Percentiles rank a stretch among this genome's conserved stretches.
These are phyloP conservation scores for Charanyca ferruginea DNA, from an alignment of 2,888 invertebrate species.

Conservation along the genomic window DNA sequence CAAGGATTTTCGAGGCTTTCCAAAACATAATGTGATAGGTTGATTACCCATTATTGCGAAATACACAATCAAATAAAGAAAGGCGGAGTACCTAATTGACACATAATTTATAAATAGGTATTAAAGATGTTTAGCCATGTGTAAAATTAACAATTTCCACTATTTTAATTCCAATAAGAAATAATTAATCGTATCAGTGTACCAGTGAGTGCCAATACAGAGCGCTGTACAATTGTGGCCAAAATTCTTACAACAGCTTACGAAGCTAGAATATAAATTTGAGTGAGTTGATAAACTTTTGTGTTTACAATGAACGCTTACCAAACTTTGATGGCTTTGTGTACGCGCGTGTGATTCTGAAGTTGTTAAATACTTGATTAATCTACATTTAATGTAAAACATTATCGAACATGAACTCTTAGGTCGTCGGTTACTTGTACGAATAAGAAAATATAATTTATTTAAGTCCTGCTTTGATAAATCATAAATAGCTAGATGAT, in stretches of 20 bases:
- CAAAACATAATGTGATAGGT: no score
- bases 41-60: no score
- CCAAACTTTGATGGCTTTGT: slow-evolving; percentile 6
- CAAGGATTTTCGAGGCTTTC: no score
- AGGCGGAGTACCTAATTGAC: no score
- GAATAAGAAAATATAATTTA: not conserved
- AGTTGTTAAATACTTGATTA: slow-evolving; percentile 23
- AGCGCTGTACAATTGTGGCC: slow-evolving; percentile 6
- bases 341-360: slow-evolving; percentile 13
- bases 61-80: no score
- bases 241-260: slow-evolving; percentile 17
- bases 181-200: slow-evolving; percentile 15
- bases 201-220: slow-evolving; percentile 18
- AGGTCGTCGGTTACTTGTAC: not conserved
- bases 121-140: no score
- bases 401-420: not conserved
- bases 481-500: no score
- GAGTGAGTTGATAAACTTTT: slow-evolving; percentile 20
- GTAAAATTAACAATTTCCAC: no score
- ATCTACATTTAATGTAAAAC: slow-evolving; percentile 3
- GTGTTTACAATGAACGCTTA: slow-evolving; percentile 25
- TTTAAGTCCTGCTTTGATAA: not conserved
- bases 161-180: not conserved
- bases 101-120: no score
- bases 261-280: slow-evolving; percentile 41